Evolutionary conservation across 2,888 invertebrate species (phyloP).

Genomic region (Erebia aethiops): DNA sequence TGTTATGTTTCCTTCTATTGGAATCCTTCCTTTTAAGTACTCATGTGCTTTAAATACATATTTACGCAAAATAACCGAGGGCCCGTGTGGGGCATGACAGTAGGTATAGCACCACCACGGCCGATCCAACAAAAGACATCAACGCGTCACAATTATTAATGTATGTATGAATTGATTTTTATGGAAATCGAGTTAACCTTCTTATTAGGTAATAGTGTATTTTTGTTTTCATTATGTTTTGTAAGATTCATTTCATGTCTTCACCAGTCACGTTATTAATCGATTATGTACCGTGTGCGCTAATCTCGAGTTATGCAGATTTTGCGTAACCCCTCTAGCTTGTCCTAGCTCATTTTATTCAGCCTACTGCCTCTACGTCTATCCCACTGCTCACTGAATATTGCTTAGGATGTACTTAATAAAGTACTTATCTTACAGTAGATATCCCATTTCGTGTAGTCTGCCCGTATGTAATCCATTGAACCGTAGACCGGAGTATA

Average conservation of each 20-base stretch:
- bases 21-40: too few relatives aligned
- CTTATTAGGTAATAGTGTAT: background rate
- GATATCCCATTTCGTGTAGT: background rate
- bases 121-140: background rate
- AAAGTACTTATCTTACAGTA: background rate
- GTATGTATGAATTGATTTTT: background rate
- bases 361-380: background rate
- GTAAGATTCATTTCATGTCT: background rate
- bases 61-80: too few relatives aligned
- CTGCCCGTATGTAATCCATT: too few relatives aligned
- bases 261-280: background rate
- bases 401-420: constrained; percentile 20
- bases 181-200: background rate
- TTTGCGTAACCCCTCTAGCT: constrained; percentile 22
- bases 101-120: background rate
- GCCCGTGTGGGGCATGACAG: too few relatives aligned
- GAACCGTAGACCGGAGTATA: too few relatives aligned
- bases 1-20: too few relatives aligned
- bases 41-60: too few relatives aligned
- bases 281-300: background rate
- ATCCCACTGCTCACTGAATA: constrained; percentile 10
- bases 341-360: constrained; percentile 17
- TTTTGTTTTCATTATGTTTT: too few relatives aligned
- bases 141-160: background rate
- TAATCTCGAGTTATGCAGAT: constrained; percentile 12